Evolutionary conservation across 2,113 vertebrate genomes (phyloP).

Genomic region (Leiothrix lutea): DNA sequence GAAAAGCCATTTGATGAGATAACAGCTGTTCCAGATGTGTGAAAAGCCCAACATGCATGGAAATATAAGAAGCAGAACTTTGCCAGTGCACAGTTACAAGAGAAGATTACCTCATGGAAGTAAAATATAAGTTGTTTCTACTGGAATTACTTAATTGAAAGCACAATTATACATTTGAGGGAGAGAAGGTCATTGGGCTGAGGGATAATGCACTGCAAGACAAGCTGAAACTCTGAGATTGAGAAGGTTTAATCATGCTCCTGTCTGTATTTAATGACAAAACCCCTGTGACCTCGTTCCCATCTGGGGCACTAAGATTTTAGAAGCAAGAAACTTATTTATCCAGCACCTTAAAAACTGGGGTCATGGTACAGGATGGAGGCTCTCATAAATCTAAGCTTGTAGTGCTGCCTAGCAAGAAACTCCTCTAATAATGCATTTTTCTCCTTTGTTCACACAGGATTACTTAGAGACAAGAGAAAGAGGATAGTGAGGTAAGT

Average conservation of each 20-base stretch:
- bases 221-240: background rate
- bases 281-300: background rate
- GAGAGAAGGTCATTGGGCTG: background rate
- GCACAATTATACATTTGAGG: background rate
- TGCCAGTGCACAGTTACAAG: background rate
- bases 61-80: background rate
- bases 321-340: background rate
- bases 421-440: background rate
- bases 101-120: background rate
- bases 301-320: background rate
- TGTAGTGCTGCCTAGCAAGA: background rate
- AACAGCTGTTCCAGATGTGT: background rate
- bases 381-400: background rate
- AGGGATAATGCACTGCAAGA: rapidly evolving
- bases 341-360: background rate
- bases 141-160: background rate
- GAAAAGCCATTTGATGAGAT: background rate
- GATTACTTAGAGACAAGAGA: background rate
- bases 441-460: background rate
- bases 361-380: rapidly evolving
- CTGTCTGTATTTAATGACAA: background rate
- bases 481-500: background rate
- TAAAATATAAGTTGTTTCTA: background rate
- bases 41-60: background rate
- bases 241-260: background rate